Evolutionary conservation across 2,113 vertebrate genomes (phyloP).

Genomic region (Varanus komodoensis): DNA sequence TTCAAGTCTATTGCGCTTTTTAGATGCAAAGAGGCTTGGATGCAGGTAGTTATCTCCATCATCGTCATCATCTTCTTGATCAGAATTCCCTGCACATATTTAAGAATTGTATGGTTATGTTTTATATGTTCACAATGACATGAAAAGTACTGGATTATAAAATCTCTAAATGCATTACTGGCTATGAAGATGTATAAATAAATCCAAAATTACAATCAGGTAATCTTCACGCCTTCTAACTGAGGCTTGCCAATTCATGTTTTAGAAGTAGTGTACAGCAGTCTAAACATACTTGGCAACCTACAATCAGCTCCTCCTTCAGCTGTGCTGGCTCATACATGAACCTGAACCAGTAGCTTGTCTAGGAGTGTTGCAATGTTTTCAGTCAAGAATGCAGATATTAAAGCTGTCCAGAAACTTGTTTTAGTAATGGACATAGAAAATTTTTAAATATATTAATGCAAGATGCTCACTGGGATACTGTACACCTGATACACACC

Average conservation of each 20-base stretch:
- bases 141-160: background rate
- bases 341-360: too few relatives aligned
- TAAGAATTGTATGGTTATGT: slow-evolving; percentile 31
- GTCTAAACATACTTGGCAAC: background rate
- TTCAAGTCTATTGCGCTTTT: slow-evolving; percentile 89
- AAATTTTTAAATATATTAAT: too few relatives aligned
- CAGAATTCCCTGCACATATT: slow-evolving; percentile 66
- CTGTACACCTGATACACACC: background rate
- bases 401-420: too few relatives aligned
- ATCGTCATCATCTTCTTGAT: slow-evolving; percentile 76
- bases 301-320: too few relatives aligned
- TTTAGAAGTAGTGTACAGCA: background rate
- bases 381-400: background rate
- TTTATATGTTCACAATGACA: background rate
- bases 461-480: background rate
- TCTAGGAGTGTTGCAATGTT: too few relatives aligned
- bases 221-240: background rate
- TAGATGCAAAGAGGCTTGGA: slow-evolving; percentile 95
- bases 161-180: background rate
- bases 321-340: too few relatives aligned
- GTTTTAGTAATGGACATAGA: too few relatives aligned
- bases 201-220: background rate
- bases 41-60: slow-evolving; percentile 92
- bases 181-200: background rate
- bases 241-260: background rate